Evolutionary conservation across 2,797 vertebrate species (phyloP), one percentile per base, ranked within the genome.

Genomic region (Lagocephalus sceleratus): DNA sequence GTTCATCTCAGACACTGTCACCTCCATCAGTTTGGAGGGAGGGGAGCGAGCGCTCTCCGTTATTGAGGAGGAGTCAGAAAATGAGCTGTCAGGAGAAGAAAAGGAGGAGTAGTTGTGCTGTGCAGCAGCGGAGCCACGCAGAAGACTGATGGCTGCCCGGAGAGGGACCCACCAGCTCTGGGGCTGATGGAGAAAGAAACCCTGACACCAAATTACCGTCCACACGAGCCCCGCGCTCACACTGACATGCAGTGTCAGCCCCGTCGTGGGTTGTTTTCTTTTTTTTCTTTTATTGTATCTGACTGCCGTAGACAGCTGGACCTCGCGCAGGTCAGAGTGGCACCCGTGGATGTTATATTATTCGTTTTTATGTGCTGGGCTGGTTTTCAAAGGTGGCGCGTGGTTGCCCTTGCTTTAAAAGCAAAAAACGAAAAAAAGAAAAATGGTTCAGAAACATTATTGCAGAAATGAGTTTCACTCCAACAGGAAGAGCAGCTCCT

Each of bases 81-180:
- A 11, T 44, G 42, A 44, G 42, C 42, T 20, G 42, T 44, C 42
- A 44, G 42, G 19, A 42, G 40, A 42, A 19, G 40, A 19, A 16
- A 41, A 41, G n/a, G n/a, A 42, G 40, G 40, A 19, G 19, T 19
- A 7, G 40, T 19, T 19, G n/a, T 42, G 40, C 16, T n/a, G 40
- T 19, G 19, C 16, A 42, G 17, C 40, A n/a, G 17, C 40, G 5
- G 40, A 3, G 14, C 39, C 1, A n/a, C 5, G 39, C 41, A 17
- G 5, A 3, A 44, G 42, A 20, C 3, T 44, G 42, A 19, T 20
- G 17, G 17, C 10, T 20, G 42, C 17, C 3, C 42, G 20, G 19
- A 19, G 42, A 44, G 42, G 42, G 42, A 20, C 42, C 17, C 20
- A 20, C 19, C 19, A 19, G 17, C 42, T 20, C 11, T 9, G 8